Evolutionary conservation across 92 coral and sea anemone genomes (phyloP).

Genomic region (Phymanthus crucifer): DNA sequence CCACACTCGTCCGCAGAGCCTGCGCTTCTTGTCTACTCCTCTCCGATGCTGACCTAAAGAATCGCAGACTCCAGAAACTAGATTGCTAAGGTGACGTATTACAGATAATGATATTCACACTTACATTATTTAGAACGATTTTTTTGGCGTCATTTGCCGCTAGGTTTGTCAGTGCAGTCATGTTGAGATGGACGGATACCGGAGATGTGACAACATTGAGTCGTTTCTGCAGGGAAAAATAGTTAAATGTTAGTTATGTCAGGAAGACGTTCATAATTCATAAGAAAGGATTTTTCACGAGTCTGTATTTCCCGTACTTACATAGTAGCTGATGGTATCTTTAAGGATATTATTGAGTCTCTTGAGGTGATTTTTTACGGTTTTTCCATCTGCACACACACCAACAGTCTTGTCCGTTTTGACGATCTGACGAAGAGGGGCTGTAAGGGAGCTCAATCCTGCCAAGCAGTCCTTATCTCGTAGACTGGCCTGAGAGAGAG

Average conservation of each 20-base stretch:
- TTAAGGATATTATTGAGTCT: background rate
- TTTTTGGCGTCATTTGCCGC: background rate
- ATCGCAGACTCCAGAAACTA: too few relatives aligned
- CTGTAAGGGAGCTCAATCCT: background rate
- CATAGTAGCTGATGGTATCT: slow-evolving; percentile 13
- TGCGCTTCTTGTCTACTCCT: too few relatives aligned
- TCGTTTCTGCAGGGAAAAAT: background rate
- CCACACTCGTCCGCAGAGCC: too few relatives aligned
- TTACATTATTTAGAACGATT: slow-evolving; percentile 9
- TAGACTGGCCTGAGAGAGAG: slow-evolving; percentile 13
- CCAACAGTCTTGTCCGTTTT: background rate
- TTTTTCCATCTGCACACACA: background rate
- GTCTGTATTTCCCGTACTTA: background rate
- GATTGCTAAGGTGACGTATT: background rate
- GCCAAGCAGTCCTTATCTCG: slow-evolving; percentile 14
- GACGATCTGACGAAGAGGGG: background rate
- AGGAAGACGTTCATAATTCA: background rate
- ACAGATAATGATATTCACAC: background rate
- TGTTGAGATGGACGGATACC: background rate
- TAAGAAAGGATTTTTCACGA: background rate
- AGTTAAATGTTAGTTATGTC: background rate
- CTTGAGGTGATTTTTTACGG: background rate
- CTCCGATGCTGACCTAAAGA: too few relatives aligned
- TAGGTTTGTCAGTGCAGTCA: slow-evolving; percentile 10
- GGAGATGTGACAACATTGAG: background rate